Percentiles rank a stretch among this genome's conserved stretches.
phyloP scores from a whole-genome alignment of 2,888 invertebrate genomes.

The Anthophora plumipes region DNA sequence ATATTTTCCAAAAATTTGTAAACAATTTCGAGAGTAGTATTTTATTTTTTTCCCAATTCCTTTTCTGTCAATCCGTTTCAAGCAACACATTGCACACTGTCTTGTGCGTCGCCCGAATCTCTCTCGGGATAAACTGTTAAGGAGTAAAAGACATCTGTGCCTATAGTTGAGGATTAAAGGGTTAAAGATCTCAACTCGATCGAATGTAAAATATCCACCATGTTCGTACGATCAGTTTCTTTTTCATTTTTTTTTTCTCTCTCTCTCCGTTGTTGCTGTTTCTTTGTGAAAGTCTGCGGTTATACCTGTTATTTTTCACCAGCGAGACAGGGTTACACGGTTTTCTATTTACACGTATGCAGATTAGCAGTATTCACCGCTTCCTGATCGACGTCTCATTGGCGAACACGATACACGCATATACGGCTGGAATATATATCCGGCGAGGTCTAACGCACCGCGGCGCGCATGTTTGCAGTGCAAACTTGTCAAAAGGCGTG shows the following conservation, averaged over 20 bases:
- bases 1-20: no score
- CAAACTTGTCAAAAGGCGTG: conserved; percentile 79
- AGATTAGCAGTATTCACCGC: conserved; percentile 39
- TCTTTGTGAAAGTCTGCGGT: conserved; percentile 34
- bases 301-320: not conserved
- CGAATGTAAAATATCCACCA: not conserved
- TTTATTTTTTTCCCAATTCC: no score
- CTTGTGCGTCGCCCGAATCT: no score
- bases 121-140: no score
- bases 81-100: no score
- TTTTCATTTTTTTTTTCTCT: not conserved
- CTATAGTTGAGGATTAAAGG: no score
- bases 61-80: no score
- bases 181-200: not conserved
- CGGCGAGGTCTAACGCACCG: conserved; percentile 58
- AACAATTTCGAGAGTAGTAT: no score
- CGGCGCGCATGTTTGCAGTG: conserved; percentile 79
- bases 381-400: conserved; percentile 71
- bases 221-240: not conserved
- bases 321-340: conserved; percentile 4
- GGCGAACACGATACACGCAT: conserved; percentile 64
- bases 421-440: conserved; percentile 54
- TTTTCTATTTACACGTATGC: conserved; percentile 34
- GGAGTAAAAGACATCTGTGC: no score
- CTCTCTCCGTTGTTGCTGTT: no score